Percentiles rank a stretch among this genome's conserved stretches.
Evolutionary conservation across 2,888 invertebrate genomes (phyloP).

Genomic region (Antheraea assamensis): DNA sequence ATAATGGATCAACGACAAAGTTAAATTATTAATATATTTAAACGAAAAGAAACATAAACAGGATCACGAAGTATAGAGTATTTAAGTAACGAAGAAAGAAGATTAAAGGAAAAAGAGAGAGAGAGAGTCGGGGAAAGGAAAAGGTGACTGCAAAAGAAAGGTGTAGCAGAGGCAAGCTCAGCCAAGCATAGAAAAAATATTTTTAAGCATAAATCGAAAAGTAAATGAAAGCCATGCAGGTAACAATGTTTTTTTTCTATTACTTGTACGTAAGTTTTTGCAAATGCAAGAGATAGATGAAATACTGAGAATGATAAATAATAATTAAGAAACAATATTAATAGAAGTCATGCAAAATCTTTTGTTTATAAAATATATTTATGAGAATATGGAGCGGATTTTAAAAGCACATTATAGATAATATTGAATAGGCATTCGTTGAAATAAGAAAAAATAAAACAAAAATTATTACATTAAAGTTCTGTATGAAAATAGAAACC

Average conservation of each 20-base stretch:
- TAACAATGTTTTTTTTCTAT: constrained; percentile 21
- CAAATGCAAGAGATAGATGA: constrained; percentile 1
- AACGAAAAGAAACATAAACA: constrained; percentile 28
- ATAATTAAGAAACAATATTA: background rate
- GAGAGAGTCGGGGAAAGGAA: constrained; percentile 28
- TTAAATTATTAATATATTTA: constrained; percentile 18
- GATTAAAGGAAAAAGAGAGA: constrained; percentile 24
- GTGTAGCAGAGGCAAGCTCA: constrained; percentile 45
- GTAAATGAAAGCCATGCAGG: constrained; percentile 25
- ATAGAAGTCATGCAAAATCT: background rate
- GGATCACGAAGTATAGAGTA: constrained; percentile 23
- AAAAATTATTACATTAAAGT: background rate
- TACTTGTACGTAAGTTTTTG: background rate
- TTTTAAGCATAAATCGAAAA: constrained; percentile 40
- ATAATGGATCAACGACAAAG: background rate
- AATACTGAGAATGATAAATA: background rate
- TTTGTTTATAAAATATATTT: background rate
- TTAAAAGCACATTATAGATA: background rate
- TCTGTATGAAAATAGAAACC: background rate
- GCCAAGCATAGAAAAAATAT: constrained; percentile 43
- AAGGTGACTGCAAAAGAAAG: constrained; percentile 30
- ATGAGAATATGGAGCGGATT: background rate
- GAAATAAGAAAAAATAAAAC: background rate
- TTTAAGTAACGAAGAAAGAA: constrained; percentile 14
- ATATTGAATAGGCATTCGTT: background rate